A percentile compares a stretch with the other conserved stretches of the same genome.
Conservation (phyloP, 1,140 invertebrate genomes). For the Musca domestica region DNA sequence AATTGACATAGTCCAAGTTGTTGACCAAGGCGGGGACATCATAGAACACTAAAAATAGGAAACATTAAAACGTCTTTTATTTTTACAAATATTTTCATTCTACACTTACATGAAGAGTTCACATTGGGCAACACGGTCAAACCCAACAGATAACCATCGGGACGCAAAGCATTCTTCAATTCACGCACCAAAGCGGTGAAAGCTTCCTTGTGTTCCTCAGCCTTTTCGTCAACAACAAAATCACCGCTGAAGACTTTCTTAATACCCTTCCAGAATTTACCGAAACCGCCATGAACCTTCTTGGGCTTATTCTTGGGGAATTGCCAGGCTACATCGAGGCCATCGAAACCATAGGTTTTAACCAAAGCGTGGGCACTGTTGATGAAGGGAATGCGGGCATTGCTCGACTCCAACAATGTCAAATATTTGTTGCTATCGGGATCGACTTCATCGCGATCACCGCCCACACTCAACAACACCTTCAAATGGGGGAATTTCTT, state of each 20-base stretch:
- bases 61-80: background rate
- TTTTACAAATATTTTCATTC: background rate
- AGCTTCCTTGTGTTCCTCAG: conserved; percentile 72
- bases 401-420: conserved; percentile 64
- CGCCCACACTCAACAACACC: conserved; percentile 74
- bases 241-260: conserved; percentile 73
- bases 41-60: conserved; percentile 65
- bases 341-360: conserved; percentile 78
- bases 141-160: conserved; percentile 65
- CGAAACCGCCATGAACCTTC: conserved; percentile 67
- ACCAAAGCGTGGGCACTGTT: conserved; percentile 69
- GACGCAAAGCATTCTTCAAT: conserved; percentile 65
- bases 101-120: conserved; percentile 68
- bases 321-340: conserved; percentile 84
- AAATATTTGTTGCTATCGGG: conserved; percentile 48
- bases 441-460: conserved; percentile 65
- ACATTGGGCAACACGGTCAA: conserved; percentile 74
- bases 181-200: conserved; percentile 73
- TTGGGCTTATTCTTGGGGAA: conserved; percentile 75
- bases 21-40: conserved; percentile 71
- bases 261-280: conserved; percentile 69
- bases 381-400: conserved; percentile 71
- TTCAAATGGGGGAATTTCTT: conserved; percentile 70
- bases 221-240: conserved; percentile 71
- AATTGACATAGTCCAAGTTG: conserved; percentile 74